Conservation (phyloP, 2,113 vertebrate species). For the Callipepla californica region DNA sequence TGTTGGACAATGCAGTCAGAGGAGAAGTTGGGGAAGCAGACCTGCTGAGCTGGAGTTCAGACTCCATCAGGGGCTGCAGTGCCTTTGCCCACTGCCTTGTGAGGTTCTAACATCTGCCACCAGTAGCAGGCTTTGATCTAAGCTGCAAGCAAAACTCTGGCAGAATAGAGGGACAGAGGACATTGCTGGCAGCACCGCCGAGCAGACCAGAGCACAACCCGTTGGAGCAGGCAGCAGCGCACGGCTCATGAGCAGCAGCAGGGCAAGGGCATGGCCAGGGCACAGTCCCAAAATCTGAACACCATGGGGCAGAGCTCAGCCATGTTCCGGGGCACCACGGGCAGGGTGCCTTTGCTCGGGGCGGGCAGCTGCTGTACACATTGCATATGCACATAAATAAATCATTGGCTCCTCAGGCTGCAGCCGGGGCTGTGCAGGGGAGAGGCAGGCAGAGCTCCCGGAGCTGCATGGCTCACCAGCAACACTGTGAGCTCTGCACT, state of each 20-base stretch:
- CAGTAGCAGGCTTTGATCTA: not conserved
- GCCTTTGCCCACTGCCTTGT: not conserved
- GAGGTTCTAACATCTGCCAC: accelerated
- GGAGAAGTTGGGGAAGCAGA: not conserved
- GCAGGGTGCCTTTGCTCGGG: not conserved
- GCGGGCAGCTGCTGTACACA: accelerated
- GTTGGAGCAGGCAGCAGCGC: not conserved
- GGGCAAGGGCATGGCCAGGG: not conserved
- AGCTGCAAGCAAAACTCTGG: not conserved
- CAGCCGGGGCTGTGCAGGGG: not conserved
- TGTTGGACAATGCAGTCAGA: not conserved
- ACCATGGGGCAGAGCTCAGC: no score
- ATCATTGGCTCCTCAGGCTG: not conserved
- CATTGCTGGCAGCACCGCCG: not conserved
- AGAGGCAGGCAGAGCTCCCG: not conserved
- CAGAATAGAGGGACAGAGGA: not conserved
- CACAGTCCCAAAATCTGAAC: not conserved
- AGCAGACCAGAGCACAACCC: not conserved
- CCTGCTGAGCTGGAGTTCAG: not conserved
- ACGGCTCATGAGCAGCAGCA: accelerated
- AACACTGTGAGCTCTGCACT: accelerated
- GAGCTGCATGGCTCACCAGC: accelerated
- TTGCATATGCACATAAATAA: not conserved
- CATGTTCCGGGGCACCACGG: no score
- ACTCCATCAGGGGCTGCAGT: not conserved